Percentiles rank a stretch among this genome's conserved stretches.
Conservation (phyloP, 2,113 vertebrate species). For the Dromaius novaehollandiae region DNA sequence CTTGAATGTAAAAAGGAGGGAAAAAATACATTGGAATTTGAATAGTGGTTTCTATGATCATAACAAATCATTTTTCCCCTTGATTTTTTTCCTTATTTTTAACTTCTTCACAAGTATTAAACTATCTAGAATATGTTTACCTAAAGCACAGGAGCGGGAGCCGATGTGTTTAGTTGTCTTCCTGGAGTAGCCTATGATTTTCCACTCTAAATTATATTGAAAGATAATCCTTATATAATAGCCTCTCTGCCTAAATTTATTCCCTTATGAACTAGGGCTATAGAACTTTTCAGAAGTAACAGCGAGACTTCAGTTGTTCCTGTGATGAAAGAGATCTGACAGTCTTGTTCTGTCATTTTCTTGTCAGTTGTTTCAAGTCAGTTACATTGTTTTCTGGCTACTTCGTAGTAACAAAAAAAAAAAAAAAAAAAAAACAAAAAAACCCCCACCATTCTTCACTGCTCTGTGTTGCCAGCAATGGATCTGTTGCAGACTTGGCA, state of each 20-base stretch:
- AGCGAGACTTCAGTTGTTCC: background rate
- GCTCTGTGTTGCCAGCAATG: background rate
- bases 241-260: rapidly evolving
- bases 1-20: background rate
- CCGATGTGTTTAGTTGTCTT: background rate
- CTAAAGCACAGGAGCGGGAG: background rate
- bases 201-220: background rate
- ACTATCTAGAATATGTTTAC: background rate
- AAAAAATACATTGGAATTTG: background rate
- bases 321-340: background rate
- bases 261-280: background rate
- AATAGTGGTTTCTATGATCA: background rate
- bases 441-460: rapidly evolving
- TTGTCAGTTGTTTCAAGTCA: background rate
- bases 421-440: no score
- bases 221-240: background rate
- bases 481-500: background rate
- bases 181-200: background rate
- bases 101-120: background rate
- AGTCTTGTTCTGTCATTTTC: rapidly evolving
- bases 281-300: rapidly evolving
- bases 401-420: background rate
- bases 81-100: background rate
- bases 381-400: background rate
- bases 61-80: background rate